These are phyloP conservation scores for Argyrosomus japonicus DNA, from an alignment of 2,113 vertebrate species.

Conservation along the genomic window DNA sequence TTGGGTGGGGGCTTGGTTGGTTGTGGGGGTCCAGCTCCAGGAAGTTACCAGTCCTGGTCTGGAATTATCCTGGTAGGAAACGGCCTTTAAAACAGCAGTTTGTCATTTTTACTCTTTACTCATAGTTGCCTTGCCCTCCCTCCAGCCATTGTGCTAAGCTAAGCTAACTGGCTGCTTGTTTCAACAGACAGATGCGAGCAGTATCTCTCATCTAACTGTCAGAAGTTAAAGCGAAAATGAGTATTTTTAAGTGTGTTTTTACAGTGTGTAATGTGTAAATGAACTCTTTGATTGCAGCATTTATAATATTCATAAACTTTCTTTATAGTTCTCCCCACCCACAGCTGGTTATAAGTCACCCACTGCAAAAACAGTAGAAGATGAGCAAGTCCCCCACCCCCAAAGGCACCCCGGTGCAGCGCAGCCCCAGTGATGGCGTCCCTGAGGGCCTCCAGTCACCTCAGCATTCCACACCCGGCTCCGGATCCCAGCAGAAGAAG, in stretches of 20 bases:
- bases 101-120: neutral
- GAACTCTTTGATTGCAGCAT: neutral
- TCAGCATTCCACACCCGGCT: conserved; percentile 86
- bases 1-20: neutral
- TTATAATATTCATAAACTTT: neutral
- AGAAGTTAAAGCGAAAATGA: neutral
- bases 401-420: conserved; percentile 82
- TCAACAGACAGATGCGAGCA: neutral
- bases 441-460: conserved; percentile 84
- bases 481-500: conserved; percentile 91
- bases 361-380: conserved; percentile 63
- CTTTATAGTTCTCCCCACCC: conserved; percentile 42
- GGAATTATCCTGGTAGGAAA: neutral
- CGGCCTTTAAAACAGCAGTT: no score
- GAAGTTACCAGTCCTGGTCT: neutral
- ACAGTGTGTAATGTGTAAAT: neutral
- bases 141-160: neutral
- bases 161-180: neutral
- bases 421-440: conserved; percentile 87
- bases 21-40: neutral
- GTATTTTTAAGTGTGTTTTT: neutral
- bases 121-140: no score
- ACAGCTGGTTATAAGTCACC: conserved; percentile 64
- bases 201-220: neutral
- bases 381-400: conserved; percentile 86